Conservation (phyloP, 2,113 vertebrate genomes). For the Lagopus muta region DNA sequence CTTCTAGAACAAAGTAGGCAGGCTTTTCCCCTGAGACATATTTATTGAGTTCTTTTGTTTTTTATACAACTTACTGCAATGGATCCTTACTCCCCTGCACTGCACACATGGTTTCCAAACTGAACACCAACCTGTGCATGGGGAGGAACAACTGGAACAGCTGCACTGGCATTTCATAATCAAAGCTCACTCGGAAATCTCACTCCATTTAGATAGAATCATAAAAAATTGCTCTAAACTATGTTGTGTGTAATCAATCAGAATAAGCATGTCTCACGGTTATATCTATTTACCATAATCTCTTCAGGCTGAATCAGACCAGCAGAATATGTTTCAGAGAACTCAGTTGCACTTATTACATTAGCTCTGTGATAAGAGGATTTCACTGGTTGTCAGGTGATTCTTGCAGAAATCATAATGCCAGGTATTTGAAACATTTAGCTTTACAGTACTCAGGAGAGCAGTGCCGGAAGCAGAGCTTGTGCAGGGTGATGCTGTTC, state of each 20-base stretch:
- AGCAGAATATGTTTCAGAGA: background rate
- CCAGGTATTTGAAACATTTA: background rate
- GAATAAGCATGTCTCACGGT: background rate
- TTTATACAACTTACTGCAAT: background rate
- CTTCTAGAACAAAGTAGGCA: background rate
- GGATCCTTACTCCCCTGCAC: background rate
- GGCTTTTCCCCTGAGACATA: background rate
- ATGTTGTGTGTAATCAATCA: background rate
- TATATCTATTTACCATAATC: background rate
- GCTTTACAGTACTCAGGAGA: accelerated
- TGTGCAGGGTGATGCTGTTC: background rate
- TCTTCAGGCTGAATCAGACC: background rate
- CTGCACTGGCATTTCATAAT: background rate
- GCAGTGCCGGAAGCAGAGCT: background rate
- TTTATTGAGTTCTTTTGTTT: background rate
- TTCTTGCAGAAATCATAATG: background rate
- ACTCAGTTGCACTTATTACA: background rate
- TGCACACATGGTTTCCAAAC: background rate
- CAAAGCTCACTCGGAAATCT: background rate
- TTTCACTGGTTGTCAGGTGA: background rate
- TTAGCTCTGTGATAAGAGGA: background rate
- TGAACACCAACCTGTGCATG: background rate
- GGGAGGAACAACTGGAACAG: background rate
- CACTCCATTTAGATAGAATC: background rate
- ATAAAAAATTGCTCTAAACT: background rate